Base-by-base conservation (phyloP, 2,797 vertebrate genomes). In the Falco biarmicus region DNA sequence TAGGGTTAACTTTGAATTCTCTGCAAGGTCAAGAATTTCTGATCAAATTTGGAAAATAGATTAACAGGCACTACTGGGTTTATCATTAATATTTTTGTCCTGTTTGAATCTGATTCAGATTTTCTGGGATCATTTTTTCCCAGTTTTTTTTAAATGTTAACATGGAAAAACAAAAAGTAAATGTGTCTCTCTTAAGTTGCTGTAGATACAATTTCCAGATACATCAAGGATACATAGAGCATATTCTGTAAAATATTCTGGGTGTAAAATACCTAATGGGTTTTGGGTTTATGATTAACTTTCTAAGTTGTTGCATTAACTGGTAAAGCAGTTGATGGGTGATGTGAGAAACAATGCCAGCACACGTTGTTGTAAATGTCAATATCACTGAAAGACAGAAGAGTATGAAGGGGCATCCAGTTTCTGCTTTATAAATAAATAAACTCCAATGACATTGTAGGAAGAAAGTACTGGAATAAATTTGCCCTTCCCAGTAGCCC, bases 401-500 rank as follows among this genome's bases (percentile, higher is more conserved):
- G 11, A 90, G 6, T 39, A 32, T 51, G 47, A 80, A 81, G 28
- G 7, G 24, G 1, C n/a, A 68, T 57, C n/a, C 15, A 45, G 34
- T 79, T 92, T 89, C 32, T 70, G 20, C 37, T 80, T 79, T 81
- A 77, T 64, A 92, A 93, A 85, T 76, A 89, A 57, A 60, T 57
- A 80, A 83, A 59, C 4, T 66, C 25, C 26, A 57, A 15, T 75
- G 29, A 41, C 9, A 50, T 0, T 75, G 25, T 29, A 85, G 43
- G 12, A 90, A 90, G 54, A 77, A 86, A 32, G 6, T 24, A 47
- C 29, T 57, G 22, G 10, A 82, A 75, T 21, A 90, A 78, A 76
- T 61, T 71, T 75, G 4, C 7, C 16, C 37, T 77, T 89, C 56
- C 84, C 37, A 57, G 25, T 53, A 60, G 41, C 8, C 15, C 5